Base-by-base conservation (phyloP, 1,140 invertebrate species). In the Aphis gossypii region DNA sequence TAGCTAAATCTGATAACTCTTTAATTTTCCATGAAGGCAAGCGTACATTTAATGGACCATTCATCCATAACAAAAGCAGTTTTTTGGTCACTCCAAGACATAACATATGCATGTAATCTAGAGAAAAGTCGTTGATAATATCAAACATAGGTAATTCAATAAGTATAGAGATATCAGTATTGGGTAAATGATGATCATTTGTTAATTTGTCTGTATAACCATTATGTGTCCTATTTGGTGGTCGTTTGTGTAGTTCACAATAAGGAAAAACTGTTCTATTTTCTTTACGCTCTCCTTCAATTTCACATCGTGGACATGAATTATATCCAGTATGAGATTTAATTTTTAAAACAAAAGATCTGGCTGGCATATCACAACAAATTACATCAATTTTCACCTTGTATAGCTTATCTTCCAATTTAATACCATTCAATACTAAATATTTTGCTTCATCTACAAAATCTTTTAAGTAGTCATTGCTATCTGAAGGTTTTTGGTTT, bases 31-130 rank as follows among this genome's bases (percentile, higher is more conserved):
- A 93, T 93, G n/a, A 56, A 46, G 60, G 46, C 44, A 87, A 21
- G 21, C n/a, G 91, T 82, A 30, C 83, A 46, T 91, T 93, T 94
- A 25, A 84, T 21, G 30, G 60, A 30, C 60, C 30, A 41, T 35
- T 90, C 48, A 95, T 94, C 95, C 94, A 95, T 83, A 94, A 92
- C 83, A 90, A 84, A 21, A 95, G 90, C n/a, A 95, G 82, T 94
- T 95, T 95, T 94, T 94, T 95, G 82, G 94, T 94, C 20, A 95
- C 95, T 35, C 95, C 95, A 44, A 96, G 87, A 94, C 95, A 94
- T 60, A 92, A 25, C 35, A 92, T 44, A 92, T 92, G 90, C 90
- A 92, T 92, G 30, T 92, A 92, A 82, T 96, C 95, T 35, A 95
- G 92, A 30, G 94, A 94, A 94, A 95, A 95, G 86, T 94, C 76